Conservation (phyloP, 2,113 vertebrate genomes). For the Ochotona curzoniae region DNA sequence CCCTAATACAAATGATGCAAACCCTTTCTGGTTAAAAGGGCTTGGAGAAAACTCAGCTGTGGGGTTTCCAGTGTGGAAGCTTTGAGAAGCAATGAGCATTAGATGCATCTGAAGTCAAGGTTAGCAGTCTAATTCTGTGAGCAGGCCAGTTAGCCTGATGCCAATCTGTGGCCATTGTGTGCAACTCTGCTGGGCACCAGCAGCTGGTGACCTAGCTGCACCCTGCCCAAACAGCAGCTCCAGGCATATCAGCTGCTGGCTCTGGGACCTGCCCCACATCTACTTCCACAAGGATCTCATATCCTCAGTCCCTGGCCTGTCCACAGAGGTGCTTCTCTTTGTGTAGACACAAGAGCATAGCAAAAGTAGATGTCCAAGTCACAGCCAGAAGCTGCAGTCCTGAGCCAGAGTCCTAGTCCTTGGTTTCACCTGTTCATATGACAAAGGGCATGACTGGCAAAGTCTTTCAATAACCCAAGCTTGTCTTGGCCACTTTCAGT, state of each 20-base stretch:
- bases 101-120: background rate
- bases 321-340: background rate
- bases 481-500: background rate
- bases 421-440: background rate
- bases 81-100: background rate
- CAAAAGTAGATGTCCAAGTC: background rate
- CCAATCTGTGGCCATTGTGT: fast-evolving
- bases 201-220: fast-evolving
- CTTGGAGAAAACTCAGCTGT: background rate
- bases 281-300: background rate
- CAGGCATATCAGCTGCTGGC: background rate
- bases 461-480: background rate
- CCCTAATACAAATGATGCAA: background rate
- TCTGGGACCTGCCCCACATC: background rate
- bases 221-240: background rate
- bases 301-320: background rate
- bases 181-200: background rate
- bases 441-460: background rate
- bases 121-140: background rate
- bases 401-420: background rate
- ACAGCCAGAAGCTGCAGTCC: background rate
- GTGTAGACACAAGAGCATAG: background rate
- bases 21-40: background rate
- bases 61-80: background rate
- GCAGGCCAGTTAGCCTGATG: fast-evolving